These are phyloP conservation scores for Trypoxylus dichotomus DNA, from an alignment of 1,140 invertebrate species.

Conservation along the genomic window DNA sequence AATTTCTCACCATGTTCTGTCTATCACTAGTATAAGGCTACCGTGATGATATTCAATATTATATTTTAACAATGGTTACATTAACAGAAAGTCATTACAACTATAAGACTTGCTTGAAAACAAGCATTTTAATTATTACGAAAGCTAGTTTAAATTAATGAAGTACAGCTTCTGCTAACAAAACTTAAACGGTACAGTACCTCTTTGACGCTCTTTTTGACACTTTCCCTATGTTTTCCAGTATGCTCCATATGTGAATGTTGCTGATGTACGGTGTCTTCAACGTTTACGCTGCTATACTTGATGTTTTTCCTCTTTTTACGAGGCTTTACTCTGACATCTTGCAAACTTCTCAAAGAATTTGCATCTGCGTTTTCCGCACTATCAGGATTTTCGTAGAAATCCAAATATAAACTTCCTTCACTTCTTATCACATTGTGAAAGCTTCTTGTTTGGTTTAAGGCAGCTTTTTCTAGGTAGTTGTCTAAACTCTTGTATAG, in stretches of 20 bases:
- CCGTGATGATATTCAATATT: no score
- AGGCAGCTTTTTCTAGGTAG: constrained; percentile 2
- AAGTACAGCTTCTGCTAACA: background rate
- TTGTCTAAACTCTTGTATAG: constrained; percentile 20
- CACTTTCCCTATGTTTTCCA: constrained; percentile 42
- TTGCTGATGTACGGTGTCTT: background rate
- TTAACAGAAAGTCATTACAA: no score
- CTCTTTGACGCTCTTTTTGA: constrained; percentile 48
- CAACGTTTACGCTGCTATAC: constrained; percentile 27
- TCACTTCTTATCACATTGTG: constrained; percentile 30
- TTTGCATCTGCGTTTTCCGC: constrained; percentile 45
- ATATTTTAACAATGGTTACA: no score
- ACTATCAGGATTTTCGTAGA: constrained; percentile 42
- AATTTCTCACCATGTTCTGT: no score
- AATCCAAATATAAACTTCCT: constrained; percentile 43
- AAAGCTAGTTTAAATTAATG: no score
- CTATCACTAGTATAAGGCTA: no score
- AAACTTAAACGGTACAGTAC: constrained; percentile 33
- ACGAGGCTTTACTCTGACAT: constrained; percentile 8
- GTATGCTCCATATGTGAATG: background rate
- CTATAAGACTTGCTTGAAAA: no score
- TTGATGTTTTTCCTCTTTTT: constrained; percentile 37
- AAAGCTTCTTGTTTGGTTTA: constrained; percentile 11
- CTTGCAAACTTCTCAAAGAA: constrained; percentile 30
- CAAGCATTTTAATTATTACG: no score